These are phyloP conservation scores for Schlechtendalia chinensis DNA, from an alignment of 1,140 invertebrate genomes.

Conservation along the genomic window DNA sequence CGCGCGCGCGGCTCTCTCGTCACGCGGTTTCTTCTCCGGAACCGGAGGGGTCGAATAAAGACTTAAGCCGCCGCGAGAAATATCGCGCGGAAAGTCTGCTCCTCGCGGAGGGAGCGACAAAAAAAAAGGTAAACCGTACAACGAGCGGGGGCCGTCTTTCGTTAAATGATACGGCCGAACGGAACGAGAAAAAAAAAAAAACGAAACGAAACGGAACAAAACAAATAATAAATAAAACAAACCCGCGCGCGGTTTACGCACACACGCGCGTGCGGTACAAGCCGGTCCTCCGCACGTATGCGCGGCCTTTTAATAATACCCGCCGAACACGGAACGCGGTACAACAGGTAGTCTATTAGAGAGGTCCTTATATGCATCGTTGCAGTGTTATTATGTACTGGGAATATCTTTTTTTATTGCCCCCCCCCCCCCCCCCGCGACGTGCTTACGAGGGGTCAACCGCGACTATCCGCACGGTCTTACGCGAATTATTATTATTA, in stretches of 20 bases:
- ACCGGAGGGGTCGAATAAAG: not conserved
- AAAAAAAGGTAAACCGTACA: constrained; percentile 1
- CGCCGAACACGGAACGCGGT: not conserved
- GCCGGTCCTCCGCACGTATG: not conserved
- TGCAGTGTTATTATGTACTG: not conserved
- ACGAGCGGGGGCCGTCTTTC: not conserved
- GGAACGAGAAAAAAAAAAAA: not conserved
- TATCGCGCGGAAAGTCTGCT: not conserved
- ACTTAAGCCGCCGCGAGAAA: constrained; percentile 8
- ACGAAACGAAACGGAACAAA: not conserved
- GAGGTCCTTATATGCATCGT: constrained; percentile 42
- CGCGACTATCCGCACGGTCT: not conserved
- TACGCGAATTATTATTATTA: not conserved
- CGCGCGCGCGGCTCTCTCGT: too few species aligned
- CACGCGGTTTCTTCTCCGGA: too few species aligned
- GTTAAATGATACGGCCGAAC: constrained; percentile 38
- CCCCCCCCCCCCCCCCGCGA: not conserved
- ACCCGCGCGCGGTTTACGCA: not conserved
- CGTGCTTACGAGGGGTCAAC: constrained; percentile 39
- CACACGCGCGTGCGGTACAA: not conserved
- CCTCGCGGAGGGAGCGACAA: not conserved
- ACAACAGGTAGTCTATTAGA: constrained; percentile 47
- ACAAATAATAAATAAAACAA: too few species aligned
- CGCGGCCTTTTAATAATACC: constrained; percentile 22
- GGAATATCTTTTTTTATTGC: constrained; percentile 35